phyloP scores from a whole-genome alignment of 2,888 invertebrate genomes.

The Xestobium rufovillosum region DNA sequence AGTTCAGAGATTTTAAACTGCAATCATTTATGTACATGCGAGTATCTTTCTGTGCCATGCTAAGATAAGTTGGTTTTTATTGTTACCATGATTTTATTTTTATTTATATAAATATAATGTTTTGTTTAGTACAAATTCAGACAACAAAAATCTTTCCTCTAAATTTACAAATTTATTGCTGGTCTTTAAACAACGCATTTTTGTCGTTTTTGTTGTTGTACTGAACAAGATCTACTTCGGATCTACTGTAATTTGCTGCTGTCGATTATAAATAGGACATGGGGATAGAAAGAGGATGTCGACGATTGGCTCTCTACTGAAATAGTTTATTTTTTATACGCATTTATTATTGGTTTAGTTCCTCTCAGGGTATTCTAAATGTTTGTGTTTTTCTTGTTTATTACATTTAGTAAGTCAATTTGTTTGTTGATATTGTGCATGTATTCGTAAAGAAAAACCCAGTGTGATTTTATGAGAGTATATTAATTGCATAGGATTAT shows the following conservation, averaged over 20 bases:
- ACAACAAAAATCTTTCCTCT: too few relatives aligned
- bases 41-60: conserved; percentile 27
- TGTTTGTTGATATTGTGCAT: conserved; percentile 36
- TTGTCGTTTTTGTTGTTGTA: too few relatives aligned
- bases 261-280: too few relatives aligned
- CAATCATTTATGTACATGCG: background rate
- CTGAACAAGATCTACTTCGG: too few relatives aligned
- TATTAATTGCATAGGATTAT: conserved; percentile 34
- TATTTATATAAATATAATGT: conserved; percentile 19
- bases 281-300: too few relatives aligned
- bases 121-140: too few relatives aligned
- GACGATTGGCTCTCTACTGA: background rate
- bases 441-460: conserved; percentile 38
- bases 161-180: too few relatives aligned
- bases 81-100: conserved; percentile 28
- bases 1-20: too few relatives aligned
- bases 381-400: background rate
- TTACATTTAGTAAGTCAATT: conserved; percentile 17
- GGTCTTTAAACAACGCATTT: too few relatives aligned
- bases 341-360: conserved; percentile 10
- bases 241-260: too few relatives aligned
- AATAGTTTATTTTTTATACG: background rate
- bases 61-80: conserved; percentile 28
- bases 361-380: conserved; percentile 5
- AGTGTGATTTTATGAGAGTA: conserved; percentile 39